Evolutionary conservation across 1,140 invertebrate species (phyloP).

Genomic region (Scaptomyza graminum): DNA sequence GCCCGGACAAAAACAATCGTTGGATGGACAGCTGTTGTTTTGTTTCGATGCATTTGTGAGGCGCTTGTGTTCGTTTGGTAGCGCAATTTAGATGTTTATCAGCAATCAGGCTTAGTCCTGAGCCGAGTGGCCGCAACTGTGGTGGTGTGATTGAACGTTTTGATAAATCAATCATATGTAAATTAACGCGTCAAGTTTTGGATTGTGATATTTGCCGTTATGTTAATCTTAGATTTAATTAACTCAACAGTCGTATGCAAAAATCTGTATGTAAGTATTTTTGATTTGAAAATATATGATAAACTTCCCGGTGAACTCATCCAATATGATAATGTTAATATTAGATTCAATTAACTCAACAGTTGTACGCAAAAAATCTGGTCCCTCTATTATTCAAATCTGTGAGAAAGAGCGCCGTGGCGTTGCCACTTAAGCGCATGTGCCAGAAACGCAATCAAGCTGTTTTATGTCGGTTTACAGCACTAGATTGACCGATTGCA

Average conservation of each 20-base stretch:
- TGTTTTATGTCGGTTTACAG: conserved; percentile 14
- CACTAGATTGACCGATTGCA: conserved; percentile 26
- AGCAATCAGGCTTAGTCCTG: conserved; percentile 73
- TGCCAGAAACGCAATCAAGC: background rate
- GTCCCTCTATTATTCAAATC: conserved; percentile 36
- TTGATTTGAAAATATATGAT: no score
- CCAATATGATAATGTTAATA: no score
- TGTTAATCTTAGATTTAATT: conserved; percentile 59
- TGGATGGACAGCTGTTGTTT: conserved; percentile 60
- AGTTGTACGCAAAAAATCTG: conserved; percentile 39
- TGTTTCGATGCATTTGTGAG: conserved; percentile 23
- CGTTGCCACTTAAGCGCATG: conserved; percentile 22
- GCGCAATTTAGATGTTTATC: conserved; percentile 76
- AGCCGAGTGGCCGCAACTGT: conserved; percentile 46
- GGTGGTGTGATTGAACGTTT: conserved; percentile 60
- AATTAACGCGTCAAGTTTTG: conserved; percentile 50
- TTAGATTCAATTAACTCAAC: conserved; percentile 69
- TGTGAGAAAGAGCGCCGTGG: conserved; percentile 1
- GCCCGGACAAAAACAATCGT: conserved; percentile 21
- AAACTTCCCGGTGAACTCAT: no score
- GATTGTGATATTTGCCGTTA: conserved; percentile 25
- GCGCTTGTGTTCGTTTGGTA: conserved; percentile 50
- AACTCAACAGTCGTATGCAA: conserved; percentile 52
- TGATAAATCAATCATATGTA: conserved; percentile 80
- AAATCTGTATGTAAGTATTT: no score